These are phyloP conservation scores for Steinernema scapterisci DNA, from an alignment of 2,888 invertebrate genomes.

Conservation along the genomic window DNA sequence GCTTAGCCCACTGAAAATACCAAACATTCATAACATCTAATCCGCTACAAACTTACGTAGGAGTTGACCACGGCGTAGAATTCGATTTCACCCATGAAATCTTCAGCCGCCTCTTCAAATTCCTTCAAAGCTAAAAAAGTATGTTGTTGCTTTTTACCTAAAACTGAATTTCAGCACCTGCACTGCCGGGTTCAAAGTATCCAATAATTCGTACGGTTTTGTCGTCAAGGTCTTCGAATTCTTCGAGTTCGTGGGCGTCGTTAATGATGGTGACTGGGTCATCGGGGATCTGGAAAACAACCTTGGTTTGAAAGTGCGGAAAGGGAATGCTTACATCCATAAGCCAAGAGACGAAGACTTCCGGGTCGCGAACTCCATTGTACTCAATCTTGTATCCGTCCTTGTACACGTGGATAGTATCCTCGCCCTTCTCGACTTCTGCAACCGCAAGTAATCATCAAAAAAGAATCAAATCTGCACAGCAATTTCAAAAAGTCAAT, in stretches of 20 bases:
- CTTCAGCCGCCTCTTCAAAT: slow-evolving; percentile 68
- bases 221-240: slow-evolving; percentile 67
- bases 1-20: slow-evolving; percentile 64
- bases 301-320: not conserved
- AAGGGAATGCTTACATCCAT: slow-evolving; percentile 63
- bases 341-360: slow-evolving; percentile 67
- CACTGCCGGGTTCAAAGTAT: slow-evolving; percentile 67
- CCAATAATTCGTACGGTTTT: slow-evolving; percentile 65
- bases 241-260: slow-evolving; percentile 66
- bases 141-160: no score
- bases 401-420: slow-evolving; percentile 67
- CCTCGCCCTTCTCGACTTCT: slow-evolving; percentile 66
- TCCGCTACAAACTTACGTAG: slow-evolving; percentile 45
- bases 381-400: slow-evolving; percentile 68
- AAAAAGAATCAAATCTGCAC: no score
- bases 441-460: no score
- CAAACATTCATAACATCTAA: not conserved
- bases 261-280: slow-evolving; percentile 68
- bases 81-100: slow-evolving; percentile 68
- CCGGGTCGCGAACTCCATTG: slow-evolving; percentile 67
- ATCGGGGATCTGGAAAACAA: slow-evolving; percentile 65
- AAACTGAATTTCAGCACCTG: slow-evolving; percentile 42
- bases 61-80: slow-evolving; percentile 67
- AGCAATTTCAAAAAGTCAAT: no score
- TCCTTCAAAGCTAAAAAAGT: slow-evolving; percentile 63